Evolutionary conservation across 2,113 vertebrate species (phyloP), one percentile per base, ranked within the genome.

Genomic region (Gopherus flavomarginatus): DNA sequence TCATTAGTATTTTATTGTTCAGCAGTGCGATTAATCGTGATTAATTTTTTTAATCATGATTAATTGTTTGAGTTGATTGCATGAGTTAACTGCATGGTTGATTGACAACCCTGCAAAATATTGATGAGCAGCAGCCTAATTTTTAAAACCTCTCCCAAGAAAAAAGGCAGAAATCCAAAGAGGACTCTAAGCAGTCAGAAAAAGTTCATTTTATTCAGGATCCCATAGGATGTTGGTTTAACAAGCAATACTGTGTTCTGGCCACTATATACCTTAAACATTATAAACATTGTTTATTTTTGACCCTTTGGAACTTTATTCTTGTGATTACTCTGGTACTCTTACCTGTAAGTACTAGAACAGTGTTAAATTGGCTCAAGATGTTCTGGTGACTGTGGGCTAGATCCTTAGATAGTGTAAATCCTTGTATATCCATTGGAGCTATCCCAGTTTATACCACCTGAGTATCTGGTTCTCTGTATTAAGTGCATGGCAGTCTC

Each of bases 231-330:
- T 90, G 85, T 94, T 0, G 0, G 57, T 87, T 88, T 92, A 84
- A 83, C 94, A 92, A 95, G 52, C 87, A 90, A 94, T 91, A 83
- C 79, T 50, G 35, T 1, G 5, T 95, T 95, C 83, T 93, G 90
- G n/a, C 81, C 0, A 1, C 92, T 96, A 81, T 87, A 57, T 90
- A 8, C 56, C 56, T 57, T 57, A 57, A 59, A 29, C 26, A 49
- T 95, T 90, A 93, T 19, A 75, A 90, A 88, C 38, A 65, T 69
- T 84, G 87, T 97, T 94, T 91, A 85, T 90, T 96, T 97, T 94
- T 95, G 79, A 93, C 80, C 85, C 1, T 1, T 62, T 95, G 77
- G 89, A 92, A 97, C 57, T 49, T 69, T 96, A 93, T 97, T 95
- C 65, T 81, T 94, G 93, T 95, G 96, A 96, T 88, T 87, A 87